These are phyloP conservation scores for Coregonus sp. DNA, from an alignment of 2,797 vertebrate species.

Conservation along the genomic window DNA sequence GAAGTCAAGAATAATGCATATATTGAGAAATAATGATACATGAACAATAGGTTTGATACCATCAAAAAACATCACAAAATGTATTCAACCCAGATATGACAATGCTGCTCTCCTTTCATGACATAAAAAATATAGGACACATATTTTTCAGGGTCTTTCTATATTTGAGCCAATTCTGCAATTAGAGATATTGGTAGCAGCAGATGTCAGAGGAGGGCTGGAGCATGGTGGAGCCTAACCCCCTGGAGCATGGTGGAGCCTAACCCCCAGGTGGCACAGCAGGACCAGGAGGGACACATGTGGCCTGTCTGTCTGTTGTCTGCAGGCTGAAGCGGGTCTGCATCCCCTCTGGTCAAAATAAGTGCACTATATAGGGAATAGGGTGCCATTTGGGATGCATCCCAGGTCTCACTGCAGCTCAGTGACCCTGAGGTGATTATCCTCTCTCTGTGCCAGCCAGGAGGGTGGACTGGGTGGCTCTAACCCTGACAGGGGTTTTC, in stretches of 20 bases:
- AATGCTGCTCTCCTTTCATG: not conserved
- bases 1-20: not conserved
- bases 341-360: not conserved
- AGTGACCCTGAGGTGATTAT: not conserved
- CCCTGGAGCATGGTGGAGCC: not conserved
- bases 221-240: not conserved
- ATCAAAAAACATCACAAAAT: not conserved
- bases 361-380: not conserved
- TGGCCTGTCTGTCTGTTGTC: not conserved
- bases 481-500: not conserved
- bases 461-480: not conserved
- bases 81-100: not conserved
- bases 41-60: not conserved
- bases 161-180: constrained; percentile 9
- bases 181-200: constrained; percentile 5
- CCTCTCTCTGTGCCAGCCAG: not conserved
- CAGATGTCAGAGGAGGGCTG: constrained; percentile 7
- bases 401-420: not conserved
- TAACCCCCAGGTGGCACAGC: not conserved
- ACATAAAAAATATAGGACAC: not conserved
- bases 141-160: not conserved
- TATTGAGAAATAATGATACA: not conserved
- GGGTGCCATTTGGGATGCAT: not conserved
- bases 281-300: not conserved
- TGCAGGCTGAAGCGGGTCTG: not conserved